phyloP scores from a whole-genome alignment of 2,113 vertebrate genomes.

The Leptocoma aspasia region DNA sequence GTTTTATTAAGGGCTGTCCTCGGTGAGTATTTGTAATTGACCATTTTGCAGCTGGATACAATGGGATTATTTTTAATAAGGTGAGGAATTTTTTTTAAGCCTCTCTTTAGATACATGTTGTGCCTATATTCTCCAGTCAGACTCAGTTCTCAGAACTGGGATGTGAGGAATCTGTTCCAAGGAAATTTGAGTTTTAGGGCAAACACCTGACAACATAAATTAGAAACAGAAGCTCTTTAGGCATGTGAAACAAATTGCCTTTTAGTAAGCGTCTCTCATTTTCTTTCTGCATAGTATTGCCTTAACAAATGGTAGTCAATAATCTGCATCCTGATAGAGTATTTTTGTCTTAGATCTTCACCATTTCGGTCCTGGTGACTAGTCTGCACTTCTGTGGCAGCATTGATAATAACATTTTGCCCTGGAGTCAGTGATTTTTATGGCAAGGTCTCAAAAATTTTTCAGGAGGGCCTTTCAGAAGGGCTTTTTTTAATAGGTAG shows the following conservation, averaged over 20 bases:
- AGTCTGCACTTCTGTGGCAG: neutral
- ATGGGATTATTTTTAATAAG: neutral
- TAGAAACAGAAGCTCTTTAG: neutral
- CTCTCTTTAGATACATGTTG: neutral
- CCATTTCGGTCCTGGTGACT: neutral
- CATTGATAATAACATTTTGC: neutral
- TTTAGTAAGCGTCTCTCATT: neutral
- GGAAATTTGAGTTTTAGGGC: neutral
- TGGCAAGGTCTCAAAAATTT: neutral
- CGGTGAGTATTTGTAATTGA: neutral
- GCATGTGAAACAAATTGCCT: neutral
- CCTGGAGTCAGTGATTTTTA: constrained; percentile 3
- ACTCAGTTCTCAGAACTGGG: neutral
- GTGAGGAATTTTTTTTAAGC: neutral
- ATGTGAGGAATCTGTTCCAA: neutral
- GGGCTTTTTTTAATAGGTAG: neutral
- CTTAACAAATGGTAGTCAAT: neutral
- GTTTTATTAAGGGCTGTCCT: neutral
- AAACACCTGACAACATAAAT: neutral
- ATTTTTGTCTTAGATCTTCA: neutral
- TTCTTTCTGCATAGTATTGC: neutral
- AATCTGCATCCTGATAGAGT: neutral
- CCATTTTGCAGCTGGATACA: neutral
- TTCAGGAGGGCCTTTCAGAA: neutral
- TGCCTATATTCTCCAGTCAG: neutral